Evolutionary conservation across 2,797 vertebrate genomes (phyloP).

Genomic region (Danionella dracula): DNA sequence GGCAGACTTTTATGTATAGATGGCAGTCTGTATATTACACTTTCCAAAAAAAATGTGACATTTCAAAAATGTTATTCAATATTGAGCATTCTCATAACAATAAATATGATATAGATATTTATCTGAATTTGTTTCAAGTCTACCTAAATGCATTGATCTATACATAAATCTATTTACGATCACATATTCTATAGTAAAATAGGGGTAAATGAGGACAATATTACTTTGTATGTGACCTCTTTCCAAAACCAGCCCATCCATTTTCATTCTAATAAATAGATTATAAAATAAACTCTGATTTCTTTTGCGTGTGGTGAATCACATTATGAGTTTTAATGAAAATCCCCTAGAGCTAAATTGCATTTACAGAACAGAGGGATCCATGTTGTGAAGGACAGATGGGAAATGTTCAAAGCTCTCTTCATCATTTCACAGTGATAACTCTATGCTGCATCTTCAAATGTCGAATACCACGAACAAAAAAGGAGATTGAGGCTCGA

Average conservation of each 20-base stretch:
- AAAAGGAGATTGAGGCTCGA: conserved; percentile 93
- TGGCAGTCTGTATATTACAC: too few species aligned
- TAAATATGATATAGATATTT: too few species aligned
- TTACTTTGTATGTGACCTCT: not conserved
- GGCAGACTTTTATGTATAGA: too few species aligned
- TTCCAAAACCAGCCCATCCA: not conserved
- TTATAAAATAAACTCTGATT: not conserved
- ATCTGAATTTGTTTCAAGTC: too few species aligned
- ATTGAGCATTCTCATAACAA: too few species aligned
- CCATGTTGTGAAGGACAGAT: not conserved
- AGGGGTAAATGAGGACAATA: not conserved
- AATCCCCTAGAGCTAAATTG: not conserved
- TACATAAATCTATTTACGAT: too few species aligned
- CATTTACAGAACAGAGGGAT: not conserved
- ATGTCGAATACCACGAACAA: conserved; percentile 91
- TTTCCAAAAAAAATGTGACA: too few species aligned
- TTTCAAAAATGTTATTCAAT: too few species aligned
- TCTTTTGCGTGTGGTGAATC: not conserved
- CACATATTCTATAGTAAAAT: too few species aligned
- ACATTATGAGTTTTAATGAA: not conserved
- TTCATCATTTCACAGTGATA: conserved; percentile 73
- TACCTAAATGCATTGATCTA: too few species aligned
- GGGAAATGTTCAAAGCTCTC: not conserved
- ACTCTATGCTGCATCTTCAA: conserved; percentile 96
- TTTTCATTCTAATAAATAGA: not conserved